Percentiles rank a stretch among this genome's conserved stretches.
These are phyloP conservation scores for Acrobasis consociella DNA, from an alignment of 2,888 invertebrate genomes.

Conservation along the genomic window DNA sequence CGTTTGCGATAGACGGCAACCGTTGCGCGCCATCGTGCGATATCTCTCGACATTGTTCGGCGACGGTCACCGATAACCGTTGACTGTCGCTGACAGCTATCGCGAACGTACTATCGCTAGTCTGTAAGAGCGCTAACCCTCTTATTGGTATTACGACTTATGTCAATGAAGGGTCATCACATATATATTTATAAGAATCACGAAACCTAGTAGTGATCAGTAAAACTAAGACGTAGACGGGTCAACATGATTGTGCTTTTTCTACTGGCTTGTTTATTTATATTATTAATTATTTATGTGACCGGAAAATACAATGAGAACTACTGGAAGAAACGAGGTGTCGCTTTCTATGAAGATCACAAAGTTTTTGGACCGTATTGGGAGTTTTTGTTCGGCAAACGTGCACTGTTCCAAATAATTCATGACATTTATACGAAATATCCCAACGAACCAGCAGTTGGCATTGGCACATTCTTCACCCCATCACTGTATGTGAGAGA, in stretches of 20 bases:
- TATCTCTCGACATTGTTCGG: no score
- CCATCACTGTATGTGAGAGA: constrained; percentile 41
- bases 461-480: constrained; percentile 40
- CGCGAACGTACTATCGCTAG: no score
- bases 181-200: not conserved
- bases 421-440: constrained; percentile 49
- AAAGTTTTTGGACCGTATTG: constrained; percentile 50
- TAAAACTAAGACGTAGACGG: not conserved
- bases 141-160: not conserved
- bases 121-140: no score
- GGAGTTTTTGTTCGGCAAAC: constrained; percentile 43
- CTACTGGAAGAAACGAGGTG: constrained; percentile 60
- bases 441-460: constrained; percentile 52
- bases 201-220: no score
- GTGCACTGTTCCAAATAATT: constrained; percentile 49
- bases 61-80: no score
- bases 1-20: no score
- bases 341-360: constrained; percentile 45
- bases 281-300: constrained; percentile 35
- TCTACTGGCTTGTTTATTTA: not conserved
- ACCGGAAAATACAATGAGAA: constrained; percentile 48
- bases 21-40: no score
- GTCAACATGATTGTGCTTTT: not conserved
- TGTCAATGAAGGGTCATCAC: not conserved
- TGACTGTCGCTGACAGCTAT: no score